Evolutionary conservation across 1,140 invertebrate genomes (phyloP), one percentile per base, ranked within the genome.

Genomic region (Aphelinus certus): DNA sequence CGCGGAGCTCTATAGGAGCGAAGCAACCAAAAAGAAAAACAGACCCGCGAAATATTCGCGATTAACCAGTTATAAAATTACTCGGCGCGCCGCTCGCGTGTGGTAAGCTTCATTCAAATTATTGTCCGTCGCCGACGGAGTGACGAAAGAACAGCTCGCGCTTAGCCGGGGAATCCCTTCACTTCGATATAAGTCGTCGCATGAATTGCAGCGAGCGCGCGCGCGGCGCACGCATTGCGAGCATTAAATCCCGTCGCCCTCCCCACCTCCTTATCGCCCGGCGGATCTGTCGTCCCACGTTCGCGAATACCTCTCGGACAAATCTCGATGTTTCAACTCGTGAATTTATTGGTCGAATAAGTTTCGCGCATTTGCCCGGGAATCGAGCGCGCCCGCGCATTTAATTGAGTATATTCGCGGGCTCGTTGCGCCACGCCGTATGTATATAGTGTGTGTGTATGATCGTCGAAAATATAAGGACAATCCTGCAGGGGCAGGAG

Each of bases 271-370:
- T 72, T 81, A 82, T 82, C 79, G 70, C 71, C 71, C 76, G 76
- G 79, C 73, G 68, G 79, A 81, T 81, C 79, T 81, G 81, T 82
- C 81, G 80, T 81, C 78, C 79, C 78, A 81, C 79, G 78, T 77
- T 79, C 65, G 51, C 56, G 63, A n/a, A 53, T 48, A 62, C 66
- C 61, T 6, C 71, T 58, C 65, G 58, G 71, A 65, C 63, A 72
- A 60, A 48, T 72, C 71, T 66, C 6, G 61, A 72, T 72, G n/a
- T 57, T 72, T 65, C 58, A 72, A 72, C 66, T 26, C 26, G 26
- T 26, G 26, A 26, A 26, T 26, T 26, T 26, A 26, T 26, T 26
- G 26, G 26, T 26, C 26, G 26, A 26, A 26, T 26, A 26, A 26
- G 26, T 26, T 26, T 26, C 26, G 26, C 26, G 26, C 26, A 26